Conservation (phyloP, 1,140 invertebrate species). For the Euborellia annulipes region DNA sequence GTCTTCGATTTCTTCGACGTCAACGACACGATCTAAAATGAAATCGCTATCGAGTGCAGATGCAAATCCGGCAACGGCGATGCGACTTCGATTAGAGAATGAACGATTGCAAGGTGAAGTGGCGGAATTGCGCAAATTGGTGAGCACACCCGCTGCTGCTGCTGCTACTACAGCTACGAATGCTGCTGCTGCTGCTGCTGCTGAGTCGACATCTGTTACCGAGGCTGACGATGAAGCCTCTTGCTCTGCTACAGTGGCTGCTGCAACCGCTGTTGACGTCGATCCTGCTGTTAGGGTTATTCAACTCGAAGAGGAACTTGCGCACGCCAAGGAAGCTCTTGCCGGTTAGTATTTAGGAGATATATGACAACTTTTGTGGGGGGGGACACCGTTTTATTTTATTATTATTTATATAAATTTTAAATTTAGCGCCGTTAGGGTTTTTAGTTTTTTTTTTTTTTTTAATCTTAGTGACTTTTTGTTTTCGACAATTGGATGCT, state of each 20-base stretch:
- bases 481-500: too few species aligned
- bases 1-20: too few species aligned
- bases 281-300: constrained; percentile 14
- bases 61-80: constrained; percentile 28
- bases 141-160: constrained; percentile 15
- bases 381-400: too few species aligned
- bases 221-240: not conserved
- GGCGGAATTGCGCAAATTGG: constrained; percentile 23
- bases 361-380: too few species aligned
- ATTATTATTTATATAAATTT: too few species aligned
- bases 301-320: constrained; percentile 28
- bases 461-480: too few species aligned
- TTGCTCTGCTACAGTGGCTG: constrained; percentile 34
- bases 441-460: too few species aligned
- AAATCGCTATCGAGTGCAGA: constrained; percentile 1
- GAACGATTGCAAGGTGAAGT: constrained; percentile 49
- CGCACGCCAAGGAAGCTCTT: constrained; percentile 37
- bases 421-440: too few species aligned
- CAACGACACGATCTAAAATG: constrained; percentile 6
- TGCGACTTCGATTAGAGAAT: constrained; percentile 45
- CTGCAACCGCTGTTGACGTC: constrained; percentile 17
- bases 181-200: not conserved
- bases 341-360: constrained; percentile 31
- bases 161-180: constrained; percentile 5
- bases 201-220: not conserved